Base-by-base conservation (phyloP, 2,888 invertebrate species). In the Ichneumoninae sp. region DNA sequence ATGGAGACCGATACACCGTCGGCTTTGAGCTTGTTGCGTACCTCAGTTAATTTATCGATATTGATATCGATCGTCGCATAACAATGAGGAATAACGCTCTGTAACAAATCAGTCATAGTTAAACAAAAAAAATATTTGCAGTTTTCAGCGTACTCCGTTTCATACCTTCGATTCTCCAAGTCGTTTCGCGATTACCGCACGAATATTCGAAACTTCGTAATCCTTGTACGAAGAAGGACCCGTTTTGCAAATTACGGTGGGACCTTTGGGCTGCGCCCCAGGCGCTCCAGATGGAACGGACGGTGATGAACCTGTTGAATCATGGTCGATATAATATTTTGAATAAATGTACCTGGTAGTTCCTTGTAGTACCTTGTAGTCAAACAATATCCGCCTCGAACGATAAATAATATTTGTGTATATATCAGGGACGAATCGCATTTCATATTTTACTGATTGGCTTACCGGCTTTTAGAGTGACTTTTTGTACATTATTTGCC, bases 71-170 rank as follows among this genome's bases (percentile, higher is more conserved):
- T 94, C n/a, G 94, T 94, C n/a, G 94, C 94, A 90, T 96, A 96
- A 1, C 95, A 94, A 92, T 96, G 96, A n/a, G 96, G 96, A 86
- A 96, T 95, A 57, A 94, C 94, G 44, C 94, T 94, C 96, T 96
- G 91, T 69, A 94, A 94, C 83, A 87, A 89, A 81, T 83, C 47
- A 19, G 16, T 22, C 19, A 73, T 40, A 57, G 33, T 76, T 71
- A 52, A 68, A 79, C n/a, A 70, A 70, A 10, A 81, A 26, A 36
- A 65, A 54, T 16, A 4, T 16, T 30, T 7, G 22, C 16, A 22
- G 3, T 30, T 60, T 47, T 47, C 13, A 47, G 44, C 44, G 4
- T 16, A 16, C 33, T 0, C 33, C 1, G 1, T 63, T 65, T 77
- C 54, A 76, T 91, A 94, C 95, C 94, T 96, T 96, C 0, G 96